Base-by-base conservation (phyloP, 2,113 vertebrate genomes). In the Siniperca knerii region DNA sequence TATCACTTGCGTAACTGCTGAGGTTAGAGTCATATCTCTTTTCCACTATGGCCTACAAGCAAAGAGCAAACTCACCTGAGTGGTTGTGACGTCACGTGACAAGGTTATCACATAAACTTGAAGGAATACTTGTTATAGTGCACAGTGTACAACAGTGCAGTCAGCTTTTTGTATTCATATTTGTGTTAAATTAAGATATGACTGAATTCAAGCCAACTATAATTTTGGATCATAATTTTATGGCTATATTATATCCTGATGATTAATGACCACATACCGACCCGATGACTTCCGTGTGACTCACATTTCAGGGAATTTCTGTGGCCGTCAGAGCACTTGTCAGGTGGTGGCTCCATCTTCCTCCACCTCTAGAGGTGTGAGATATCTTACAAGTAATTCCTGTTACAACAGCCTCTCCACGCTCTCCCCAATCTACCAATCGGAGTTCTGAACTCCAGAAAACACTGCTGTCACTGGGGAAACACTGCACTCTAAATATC, bases 221-320 rank as follows among this genome's bases (percentile, higher is more conserved):
- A 54, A 21, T 15, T 40, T 61, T 70, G 23, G 46, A 23, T 74
- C 29, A 48, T 16, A 7, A n/a, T 55, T 79, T 73, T 37, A 48
- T 55, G 60, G 21, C 20, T 58, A 16, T 21, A 50, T 75, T 74
- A 79, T 64, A 42, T 52, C 15, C 57, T 29, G 15, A 75, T 67
- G 76, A 87, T 82, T 84, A 42, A 77, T 42, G 55, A 58, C 64
- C 33, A 12, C 44, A 73, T 81, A 33, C 60, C 72, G 50, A 25
- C 15, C 35, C 46, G 42, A 86, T 44, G 23, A 79, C 64, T 87
- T 73, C 55, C 18, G 29, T 67, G 54, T 82, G 90, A 88, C 65
- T 92, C 77, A 54, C 42, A 62, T 89, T 87, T 89, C 91, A 79
- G 76, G 62, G 90, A 89, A 89, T 91, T 85, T 88, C 64, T 83